A percentile compares a stretch with the other conserved stretches of the same genome.
Evolutionary conservation across 2,888 invertebrate species (phyloP).

Genomic region (Scaeva pyrastri): DNA sequence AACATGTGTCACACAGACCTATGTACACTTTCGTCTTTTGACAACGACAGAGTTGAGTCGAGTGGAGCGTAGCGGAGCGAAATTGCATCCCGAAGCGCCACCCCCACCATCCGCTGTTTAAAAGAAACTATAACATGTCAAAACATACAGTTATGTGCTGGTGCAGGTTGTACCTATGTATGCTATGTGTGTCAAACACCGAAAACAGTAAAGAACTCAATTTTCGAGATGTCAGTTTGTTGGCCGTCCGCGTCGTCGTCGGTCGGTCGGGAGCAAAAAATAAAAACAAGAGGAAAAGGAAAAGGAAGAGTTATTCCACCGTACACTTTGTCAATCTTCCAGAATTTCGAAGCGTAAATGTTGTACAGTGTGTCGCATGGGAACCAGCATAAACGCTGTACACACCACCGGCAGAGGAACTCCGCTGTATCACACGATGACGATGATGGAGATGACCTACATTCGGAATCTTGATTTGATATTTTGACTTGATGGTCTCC

Average conservation of each 20-base stretch:
- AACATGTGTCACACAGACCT: conserved; percentile 48
- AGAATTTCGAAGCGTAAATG: conserved; percentile 45
- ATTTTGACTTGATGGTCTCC: conserved; percentile 30
- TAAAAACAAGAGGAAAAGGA: neutral
- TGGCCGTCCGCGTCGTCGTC: neutral
- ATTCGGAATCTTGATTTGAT: conserved; percentile 40
- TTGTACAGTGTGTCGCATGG: conserved; percentile 38
- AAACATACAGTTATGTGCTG: neutral
- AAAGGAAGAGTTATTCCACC: neutral
- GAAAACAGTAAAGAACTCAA: conserved; percentile 25
- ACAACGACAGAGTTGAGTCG: conserved; percentile 5
- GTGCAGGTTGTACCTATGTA: neutral
- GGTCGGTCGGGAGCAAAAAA: too few relatives aligned
- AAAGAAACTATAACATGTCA: conserved; percentile 47
- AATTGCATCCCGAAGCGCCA: conserved; percentile 55
- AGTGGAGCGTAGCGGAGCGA: neutral
- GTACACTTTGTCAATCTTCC: conserved; percentile 43
- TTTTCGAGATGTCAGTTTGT: conserved; percentile 13
- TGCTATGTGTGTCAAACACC: conserved; percentile 45
- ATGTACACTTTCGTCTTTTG: neutral
- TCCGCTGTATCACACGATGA: conserved; percentile 53
- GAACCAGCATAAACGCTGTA: conserved; percentile 25
- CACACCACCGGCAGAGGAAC: neutral
- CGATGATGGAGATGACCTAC: conserved; percentile 50
- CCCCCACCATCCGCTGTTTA: conserved; percentile 5